Percentiles rank a stretch among this genome's conserved stretches.
phyloP scores from a whole-genome alignment of 2,113 vertebrate genomes.

The Apus apus region DNA sequence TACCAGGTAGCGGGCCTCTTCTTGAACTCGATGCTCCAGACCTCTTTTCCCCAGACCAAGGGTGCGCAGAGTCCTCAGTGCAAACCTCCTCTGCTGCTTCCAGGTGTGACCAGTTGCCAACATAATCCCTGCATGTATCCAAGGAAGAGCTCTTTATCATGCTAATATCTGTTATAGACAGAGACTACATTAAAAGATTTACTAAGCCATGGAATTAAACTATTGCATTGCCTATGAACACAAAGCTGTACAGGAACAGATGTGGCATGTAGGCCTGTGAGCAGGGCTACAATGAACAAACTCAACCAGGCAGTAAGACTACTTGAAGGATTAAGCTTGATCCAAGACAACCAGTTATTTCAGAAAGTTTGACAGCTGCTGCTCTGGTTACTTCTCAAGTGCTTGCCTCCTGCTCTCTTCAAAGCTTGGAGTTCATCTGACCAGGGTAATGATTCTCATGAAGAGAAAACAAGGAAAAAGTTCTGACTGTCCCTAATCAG shows the following conservation, averaged over 20 bases:
- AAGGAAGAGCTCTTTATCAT: background rate
- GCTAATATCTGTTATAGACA: background rate
- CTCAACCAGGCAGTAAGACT: background rate
- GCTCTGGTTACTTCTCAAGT: background rate
- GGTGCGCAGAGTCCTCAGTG: slow-evolving; percentile 41
- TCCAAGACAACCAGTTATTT: background rate
- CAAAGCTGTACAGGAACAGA: background rate
- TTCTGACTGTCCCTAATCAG: background rate
- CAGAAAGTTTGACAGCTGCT: background rate
- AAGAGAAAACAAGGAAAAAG: background rate
- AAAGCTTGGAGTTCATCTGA: background rate
- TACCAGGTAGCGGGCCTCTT: slow-evolving; percentile 49
- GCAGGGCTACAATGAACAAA: background rate
- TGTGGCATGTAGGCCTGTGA: background rate
- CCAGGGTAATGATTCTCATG: background rate
- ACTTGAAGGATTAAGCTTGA: background rate
- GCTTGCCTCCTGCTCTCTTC: background rate
- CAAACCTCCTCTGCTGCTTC: slow-evolving; percentile 71
- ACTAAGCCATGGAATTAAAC: background rate
- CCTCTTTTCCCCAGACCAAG: slow-evolving; percentile 68
- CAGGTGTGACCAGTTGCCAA: slow-evolving; percentile 72
- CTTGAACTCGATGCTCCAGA: slow-evolving; percentile 61
- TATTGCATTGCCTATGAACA: background rate
- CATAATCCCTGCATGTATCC: slow-evolving; percentile 61
- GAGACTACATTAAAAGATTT: background rate